These are phyloP conservation scores for Hirundichthys speculiger DNA, from an alignment of 2,113 vertebrate species.

Conservation along the genomic window DNA sequence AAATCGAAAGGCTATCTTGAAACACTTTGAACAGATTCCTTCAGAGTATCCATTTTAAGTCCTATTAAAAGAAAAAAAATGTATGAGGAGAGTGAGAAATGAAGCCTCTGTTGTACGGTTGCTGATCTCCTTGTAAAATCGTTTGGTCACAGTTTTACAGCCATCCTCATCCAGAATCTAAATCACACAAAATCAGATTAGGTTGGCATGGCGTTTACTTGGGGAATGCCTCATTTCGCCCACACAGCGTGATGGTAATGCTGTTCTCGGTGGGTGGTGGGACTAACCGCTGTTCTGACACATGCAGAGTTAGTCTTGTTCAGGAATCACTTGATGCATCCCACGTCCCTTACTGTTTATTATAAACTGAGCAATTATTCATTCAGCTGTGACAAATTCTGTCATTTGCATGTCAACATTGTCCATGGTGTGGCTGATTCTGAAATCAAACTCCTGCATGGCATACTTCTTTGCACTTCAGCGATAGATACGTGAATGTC, in stretches of 20 bases:
- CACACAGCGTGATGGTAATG: conserved; percentile 44
- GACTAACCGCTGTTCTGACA: conserved; percentile 69
- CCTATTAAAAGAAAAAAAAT: conserved; percentile 4
- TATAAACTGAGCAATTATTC: conserved; percentile 52
- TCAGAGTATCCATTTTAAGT: neutral
- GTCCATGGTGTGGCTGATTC: conserved; percentile 6
- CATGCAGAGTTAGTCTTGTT: conserved; percentile 55
- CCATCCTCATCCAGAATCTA: conserved; percentile 10
- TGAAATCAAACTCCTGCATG: neutral
- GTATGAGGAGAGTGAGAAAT: conserved; percentile 23
- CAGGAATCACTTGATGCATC: conserved; percentile 45
- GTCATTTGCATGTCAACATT: conserved; percentile 11
- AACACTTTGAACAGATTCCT: neutral
- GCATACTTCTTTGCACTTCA: neutral
- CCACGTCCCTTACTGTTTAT: conserved; percentile 40
- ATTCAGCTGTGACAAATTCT: conserved; percentile 36
- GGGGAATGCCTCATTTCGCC: conserved; percentile 70
- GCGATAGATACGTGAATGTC: no score
- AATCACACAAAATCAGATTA: conserved; percentile 39
- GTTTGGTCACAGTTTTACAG: conserved; percentile 3
- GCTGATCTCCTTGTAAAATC: neutral
- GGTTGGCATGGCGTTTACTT: conserved; percentile 29
- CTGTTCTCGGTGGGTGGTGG: conserved; percentile 64
- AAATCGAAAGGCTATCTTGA: neutral
- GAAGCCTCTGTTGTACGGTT: conserved; percentile 1